These are phyloP conservation scores for Halictus quadricinctus DNA, from an alignment of 2,888 invertebrate genomes.

Conservation along the genomic window DNA sequence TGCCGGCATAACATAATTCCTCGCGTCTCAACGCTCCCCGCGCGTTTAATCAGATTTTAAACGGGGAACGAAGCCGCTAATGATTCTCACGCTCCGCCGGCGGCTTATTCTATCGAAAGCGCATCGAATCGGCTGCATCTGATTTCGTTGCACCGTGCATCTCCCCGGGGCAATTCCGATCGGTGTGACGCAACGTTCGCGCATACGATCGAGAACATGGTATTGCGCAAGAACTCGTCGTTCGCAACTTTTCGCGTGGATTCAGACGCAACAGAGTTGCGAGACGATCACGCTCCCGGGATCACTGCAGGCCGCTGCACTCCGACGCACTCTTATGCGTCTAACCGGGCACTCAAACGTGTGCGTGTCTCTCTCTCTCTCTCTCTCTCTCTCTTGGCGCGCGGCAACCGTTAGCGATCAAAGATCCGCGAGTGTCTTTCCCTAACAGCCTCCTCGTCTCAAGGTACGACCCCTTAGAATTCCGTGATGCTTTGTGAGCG, in stretches of 20 bases:
- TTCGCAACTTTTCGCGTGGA: constrained; percentile 36
- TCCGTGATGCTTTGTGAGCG: not conserved
- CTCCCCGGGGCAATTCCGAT: constrained; percentile 38
- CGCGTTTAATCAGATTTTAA: not conserved
- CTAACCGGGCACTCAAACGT: constrained; percentile 44
- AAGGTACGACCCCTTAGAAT: not conserved
- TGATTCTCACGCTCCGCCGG: not conserved
- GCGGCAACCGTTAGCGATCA: constrained; percentile 40
- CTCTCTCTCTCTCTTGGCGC: not conserved
- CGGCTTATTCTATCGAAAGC: not conserved
- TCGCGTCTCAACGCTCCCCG: not conserved
- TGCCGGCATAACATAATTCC: not conserved
- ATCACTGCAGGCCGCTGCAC: constrained; percentile 34
- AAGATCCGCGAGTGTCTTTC: constrained; percentile 34
- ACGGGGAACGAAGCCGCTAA: not conserved
- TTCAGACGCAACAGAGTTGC: constrained; percentile 5
- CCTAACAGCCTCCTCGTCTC: not conserved
- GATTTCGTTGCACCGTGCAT: not conserved
- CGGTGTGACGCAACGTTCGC: not conserved
- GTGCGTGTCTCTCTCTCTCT: constrained; percentile 15
- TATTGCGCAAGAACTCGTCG: constrained; percentile 17
- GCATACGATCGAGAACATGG: not conserved
- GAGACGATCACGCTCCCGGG: constrained; percentile 49
- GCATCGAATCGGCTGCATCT: not conserved
- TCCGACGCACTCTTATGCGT: constrained; percentile 49